Percentiles rank a stretch among this genome's conserved stretches.
Conservation (phyloP, 2,113 vertebrate species). For the Neolamprologus cancellatus region DNA sequence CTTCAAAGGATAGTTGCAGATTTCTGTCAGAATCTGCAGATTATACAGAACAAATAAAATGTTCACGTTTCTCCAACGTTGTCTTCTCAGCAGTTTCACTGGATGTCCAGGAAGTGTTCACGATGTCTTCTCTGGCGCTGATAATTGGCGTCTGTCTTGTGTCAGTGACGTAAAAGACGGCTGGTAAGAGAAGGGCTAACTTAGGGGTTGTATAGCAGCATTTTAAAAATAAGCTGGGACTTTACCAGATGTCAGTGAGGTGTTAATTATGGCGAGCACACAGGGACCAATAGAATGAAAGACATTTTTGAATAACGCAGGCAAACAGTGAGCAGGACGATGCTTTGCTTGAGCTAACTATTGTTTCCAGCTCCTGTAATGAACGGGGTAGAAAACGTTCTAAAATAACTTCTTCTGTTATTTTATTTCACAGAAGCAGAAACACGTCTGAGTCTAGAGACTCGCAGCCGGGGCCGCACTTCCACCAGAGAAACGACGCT, state of each 20-base stretch:
- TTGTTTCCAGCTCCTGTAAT: rapidly evolving
- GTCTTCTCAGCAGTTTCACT: rapidly evolving
- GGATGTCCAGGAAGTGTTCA: rapidly evolving
- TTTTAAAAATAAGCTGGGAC: neutral
- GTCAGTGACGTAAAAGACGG: neutral
- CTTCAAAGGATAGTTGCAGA: rapidly evolving
- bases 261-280: neutral
- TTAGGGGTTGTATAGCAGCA: neutral
- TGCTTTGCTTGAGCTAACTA: neutral
- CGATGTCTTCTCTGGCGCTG: rapidly evolving
- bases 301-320: neutral
- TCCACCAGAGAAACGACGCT: rapidly evolving
- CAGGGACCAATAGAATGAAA: neutral
- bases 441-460: neutral
- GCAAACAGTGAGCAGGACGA: neutral
- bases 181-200: rapidly evolving
- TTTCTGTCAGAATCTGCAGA: neutral
- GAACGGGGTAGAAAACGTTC: neutral
- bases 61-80: neutral
- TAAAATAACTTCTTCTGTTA: neutral
- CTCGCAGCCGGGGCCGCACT: neutral
- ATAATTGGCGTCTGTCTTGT: neutral
- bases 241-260: neutral
- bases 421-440: neutral
- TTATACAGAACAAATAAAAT: rapidly evolving